Evolutionary conservation across 2,888 invertebrate genomes (phyloP), one percentile per base, ranked within the genome.

Genomic region (Cerceris ruficornis): DNA sequence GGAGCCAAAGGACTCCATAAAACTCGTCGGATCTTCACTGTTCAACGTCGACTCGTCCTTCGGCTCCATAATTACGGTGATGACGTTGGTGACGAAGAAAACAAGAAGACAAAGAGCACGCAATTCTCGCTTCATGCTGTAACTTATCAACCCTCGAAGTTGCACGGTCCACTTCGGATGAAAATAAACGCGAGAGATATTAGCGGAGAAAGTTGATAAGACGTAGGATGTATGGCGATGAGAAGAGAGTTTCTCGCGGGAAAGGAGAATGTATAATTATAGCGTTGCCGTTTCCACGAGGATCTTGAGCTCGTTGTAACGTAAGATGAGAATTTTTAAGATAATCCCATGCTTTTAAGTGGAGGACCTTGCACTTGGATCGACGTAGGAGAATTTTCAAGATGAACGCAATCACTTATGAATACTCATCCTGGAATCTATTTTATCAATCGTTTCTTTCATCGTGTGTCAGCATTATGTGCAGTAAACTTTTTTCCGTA

Each of bases 61-160:
- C 0, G 89, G 84, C 17, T 91, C 91, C 89, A 90, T 88, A 67
- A 92, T 89, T 28, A 90, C 91, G 4, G 91, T 85, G 7, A 90
- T 80, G 4, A 86, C 89, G 41, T 85, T 85, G 1, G 91, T 87
- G 7, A 88, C 75, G 13, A 89, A 77, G 13, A 89, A 77, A 60
- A 88, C 43, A 0, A 89, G 17, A 11, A 90, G 74, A 39, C 82
- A 86, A 17, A 90, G 46, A 69, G 76, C 76, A 11, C 84, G 84
- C 9, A 90, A 64, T 68, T 85, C 70, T 5, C 68, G 80, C 75
- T 85, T 89, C 90, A 90, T 91, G 46, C 49, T 80, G 14, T 9
- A 14, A 9, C 28, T 41, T 39, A 55, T n/a, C 14, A 43, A 39
- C 1, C 42, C 55, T 55, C 9, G 13, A 43, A 52, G n/a, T 15